These are phyloP conservation scores for Pristionchus arcanus DNA, from an alignment of 2,888 invertebrate genomes.

Conservation along the genomic window DNA sequence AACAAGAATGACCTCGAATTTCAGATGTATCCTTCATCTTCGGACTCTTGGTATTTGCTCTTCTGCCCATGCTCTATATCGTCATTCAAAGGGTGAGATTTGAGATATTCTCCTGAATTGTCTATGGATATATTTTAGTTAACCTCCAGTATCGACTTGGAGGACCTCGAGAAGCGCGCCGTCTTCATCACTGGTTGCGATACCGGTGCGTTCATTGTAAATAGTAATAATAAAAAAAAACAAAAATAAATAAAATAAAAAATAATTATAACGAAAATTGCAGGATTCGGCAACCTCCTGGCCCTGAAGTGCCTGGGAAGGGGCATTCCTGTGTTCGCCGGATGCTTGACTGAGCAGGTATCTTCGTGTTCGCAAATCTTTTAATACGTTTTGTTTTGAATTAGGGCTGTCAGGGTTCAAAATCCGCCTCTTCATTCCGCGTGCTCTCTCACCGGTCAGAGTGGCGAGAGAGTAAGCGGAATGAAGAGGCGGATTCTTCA, in stretches of 20 bases:
- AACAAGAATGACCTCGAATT: too few relatives aligned
- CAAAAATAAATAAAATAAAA: too few relatives aligned
- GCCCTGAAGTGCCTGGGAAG: slow-evolving; percentile 65
- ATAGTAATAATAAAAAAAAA: too few relatives aligned
- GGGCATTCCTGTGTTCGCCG: slow-evolving; percentile 74
- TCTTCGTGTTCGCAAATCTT: too few relatives aligned
- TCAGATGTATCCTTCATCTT: neutral
- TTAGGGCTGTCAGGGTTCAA: too few relatives aligned
- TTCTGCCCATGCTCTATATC: neutral
- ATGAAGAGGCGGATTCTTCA: too few relatives aligned
- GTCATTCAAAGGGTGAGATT: neutral
- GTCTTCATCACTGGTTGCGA: slow-evolving; percentile 73
- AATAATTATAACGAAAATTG: too few relatives aligned
- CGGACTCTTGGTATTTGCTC: neutral
- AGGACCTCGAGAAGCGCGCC: slow-evolving; percentile 60
- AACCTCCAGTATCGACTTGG: neutral
- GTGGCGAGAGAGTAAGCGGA: too few relatives aligned
- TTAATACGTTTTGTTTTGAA: neutral
- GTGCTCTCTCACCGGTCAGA: too few relatives aligned
- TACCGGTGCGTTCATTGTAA: slow-evolving; percentile 57
- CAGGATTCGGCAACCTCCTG: slow-evolving; percentile 71
- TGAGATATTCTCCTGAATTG: neutral
- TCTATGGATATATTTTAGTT: neutral
- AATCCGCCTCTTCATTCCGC: too few relatives aligned
- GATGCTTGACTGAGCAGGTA: slow-evolving; percentile 69